phyloP scores from a whole-genome alignment of 2,888 invertebrate genomes.

The Meloe dianella region DNA sequence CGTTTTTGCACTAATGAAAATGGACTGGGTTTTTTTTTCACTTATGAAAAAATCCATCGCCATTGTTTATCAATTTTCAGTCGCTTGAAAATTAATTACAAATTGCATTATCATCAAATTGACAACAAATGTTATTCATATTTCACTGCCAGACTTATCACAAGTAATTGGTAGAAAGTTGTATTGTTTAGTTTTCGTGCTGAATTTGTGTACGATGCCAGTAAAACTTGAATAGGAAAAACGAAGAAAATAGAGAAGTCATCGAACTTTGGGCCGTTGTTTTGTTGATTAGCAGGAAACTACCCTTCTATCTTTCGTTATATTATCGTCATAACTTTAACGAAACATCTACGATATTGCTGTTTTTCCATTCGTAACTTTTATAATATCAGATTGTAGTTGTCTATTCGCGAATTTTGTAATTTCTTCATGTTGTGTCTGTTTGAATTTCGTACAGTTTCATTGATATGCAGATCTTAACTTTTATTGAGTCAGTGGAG shows the following conservation, averaged over 20 bases:
- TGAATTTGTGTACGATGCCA: background rate
- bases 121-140: background rate
- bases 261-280: background rate
- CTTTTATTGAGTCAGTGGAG: conserved; percentile 21
- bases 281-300: conserved; percentile 10
- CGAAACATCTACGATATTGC: background rate
- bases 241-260: conserved; percentile 3
- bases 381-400: background rate
- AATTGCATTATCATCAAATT: background rate
- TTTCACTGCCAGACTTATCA: background rate
- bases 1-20: conserved; percentile 8
- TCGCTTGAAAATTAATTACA: background rate
- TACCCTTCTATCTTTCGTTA: background rate
- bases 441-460: conserved; percentile 17
- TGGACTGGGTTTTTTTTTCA: background rate
- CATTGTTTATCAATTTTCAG: background rate
- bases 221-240: background rate
- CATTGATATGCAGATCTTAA: conserved; percentile 31
- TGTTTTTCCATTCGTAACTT: background rate
- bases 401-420: background rate
- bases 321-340: background rate
- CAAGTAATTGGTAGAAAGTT: background rate
- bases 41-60: background rate
- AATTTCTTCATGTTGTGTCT: background rate
- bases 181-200: background rate